Evolutionary conservation across 1,140 invertebrate genomes (phyloP), one percentile per base, ranked within the genome.

Genomic region (Drosophila saltans): DNA sequence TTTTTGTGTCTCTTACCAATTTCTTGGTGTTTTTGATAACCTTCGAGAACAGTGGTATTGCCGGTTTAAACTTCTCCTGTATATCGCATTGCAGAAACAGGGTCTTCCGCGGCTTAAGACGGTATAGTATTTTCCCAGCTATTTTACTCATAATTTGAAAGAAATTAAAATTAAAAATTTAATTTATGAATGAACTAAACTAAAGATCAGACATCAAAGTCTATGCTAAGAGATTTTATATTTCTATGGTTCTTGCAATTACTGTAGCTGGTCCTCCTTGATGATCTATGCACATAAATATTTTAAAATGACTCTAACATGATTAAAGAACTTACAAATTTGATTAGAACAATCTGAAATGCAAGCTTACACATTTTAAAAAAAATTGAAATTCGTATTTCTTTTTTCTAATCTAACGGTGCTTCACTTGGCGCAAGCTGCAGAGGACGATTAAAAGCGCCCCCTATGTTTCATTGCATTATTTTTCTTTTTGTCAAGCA

Each of bases 71-170:
- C 78, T 95, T 96, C 91, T 97, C 97, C 92, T 98, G 97, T 24
- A 98, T 93, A 88, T 98, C 97, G 91, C 97, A 98, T 57, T 98
- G 92, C 39, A 98, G 93, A 62, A 98, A 94, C 3, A 95, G 95
- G 2, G 96, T 96, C 81, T 93, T 94, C 6, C 55, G 30, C 6
- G 81, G 62, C 16, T 64, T 9, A 0, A 89, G 43, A 1, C 84
- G 84, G 28, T 81, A 81, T 1, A 88, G 69, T 2, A 16, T 1
- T 1, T 57, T 45, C 10, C 40, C 45, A 5, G 61, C 2, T 1
- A 48, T 40, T 21, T 66, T 66, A 1, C 30, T 24, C 48, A 77
- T 77, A 16, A 21, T 45, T 65, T 16, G 1, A 24, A 1, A n/a
- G 0, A 48, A 48, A 36, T 36, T 36, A 6, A 36, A 36, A 36